phyloP scores from a whole-genome alignment of 1,140 invertebrate genomes.

The Sarcophaga bullata region DNA sequence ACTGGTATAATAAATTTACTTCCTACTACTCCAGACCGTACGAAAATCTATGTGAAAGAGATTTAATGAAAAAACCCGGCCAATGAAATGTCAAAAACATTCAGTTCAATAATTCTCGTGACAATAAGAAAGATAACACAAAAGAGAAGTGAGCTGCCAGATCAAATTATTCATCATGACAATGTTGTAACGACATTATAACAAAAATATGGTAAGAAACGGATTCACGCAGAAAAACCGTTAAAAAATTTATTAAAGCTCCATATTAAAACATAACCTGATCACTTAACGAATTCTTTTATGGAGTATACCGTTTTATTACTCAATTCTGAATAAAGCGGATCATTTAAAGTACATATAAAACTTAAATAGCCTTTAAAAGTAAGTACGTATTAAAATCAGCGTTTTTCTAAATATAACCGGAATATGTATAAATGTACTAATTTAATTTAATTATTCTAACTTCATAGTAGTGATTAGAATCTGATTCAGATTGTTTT shows the following conservation, averaged over 20 bases:
- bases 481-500: too few species aligned
- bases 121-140: neutral
- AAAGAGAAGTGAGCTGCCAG: neutral
- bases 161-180: neutral
- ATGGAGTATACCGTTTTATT: too few species aligned
- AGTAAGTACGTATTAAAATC: too few species aligned
- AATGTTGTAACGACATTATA: neutral
- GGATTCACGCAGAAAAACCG: neutral
- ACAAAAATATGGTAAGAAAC: neutral
- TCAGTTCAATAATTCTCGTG: slow-evolving; percentile 7
- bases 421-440: too few species aligned
- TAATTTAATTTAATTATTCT: too few species aligned
- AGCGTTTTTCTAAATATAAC: too few species aligned
- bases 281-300: too few species aligned
- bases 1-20: slow-evolving; percentile 13
- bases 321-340: too few species aligned
- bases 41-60: slow-evolving; percentile 24
- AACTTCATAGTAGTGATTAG: too few species aligned
- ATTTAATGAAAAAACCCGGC: slow-evolving; percentile 24
- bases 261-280: too few species aligned
- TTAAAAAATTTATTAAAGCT: neutral
- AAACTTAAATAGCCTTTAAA: too few species aligned
- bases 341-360: too few species aligned
- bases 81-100: slow-evolving; percentile 29
- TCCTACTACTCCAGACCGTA: slow-evolving; percentile 13